Percentiles rank a stretch among this genome's conserved stretches.
Evolutionary conservation across 2,113 vertebrate species (phyloP).

Genomic region (Dascyllus trimaculatus): DNA sequence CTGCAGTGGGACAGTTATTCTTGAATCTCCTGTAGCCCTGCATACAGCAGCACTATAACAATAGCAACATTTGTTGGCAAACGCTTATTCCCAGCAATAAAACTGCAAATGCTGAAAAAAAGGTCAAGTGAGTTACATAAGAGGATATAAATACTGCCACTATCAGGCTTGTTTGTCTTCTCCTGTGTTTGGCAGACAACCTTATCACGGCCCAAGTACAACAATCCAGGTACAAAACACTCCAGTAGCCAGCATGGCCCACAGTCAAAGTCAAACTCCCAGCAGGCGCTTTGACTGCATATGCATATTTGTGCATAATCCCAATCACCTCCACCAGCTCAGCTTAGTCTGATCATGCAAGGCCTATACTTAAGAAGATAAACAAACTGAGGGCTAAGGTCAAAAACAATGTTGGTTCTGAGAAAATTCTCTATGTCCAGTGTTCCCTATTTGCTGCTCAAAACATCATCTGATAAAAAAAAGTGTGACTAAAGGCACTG

Average conservation of each 20-base stretch:
- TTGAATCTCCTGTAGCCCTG: neutral
- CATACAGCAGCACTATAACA: neutral
- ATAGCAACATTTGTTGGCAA: neutral
- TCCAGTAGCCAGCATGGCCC: slow-evolving; percentile 18
- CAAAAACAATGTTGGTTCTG: neutral
- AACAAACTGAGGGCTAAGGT: slow-evolving; percentile 44
- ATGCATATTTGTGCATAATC: slow-evolving; percentile 55
- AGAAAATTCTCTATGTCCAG: neutral
- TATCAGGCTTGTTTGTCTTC: slow-evolving; percentile 77
- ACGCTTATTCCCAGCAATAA: slow-evolving; percentile 45
- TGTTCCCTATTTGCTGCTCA: neutral
- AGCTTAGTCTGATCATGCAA: slow-evolving; percentile 3
- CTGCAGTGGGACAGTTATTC: neutral
- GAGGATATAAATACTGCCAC: slow-evolving; percentile 80
- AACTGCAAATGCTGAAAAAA: slow-evolving; percentile 42
- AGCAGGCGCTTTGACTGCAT: slow-evolving; percentile 12
- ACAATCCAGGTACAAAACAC: slow-evolving; percentile 61
- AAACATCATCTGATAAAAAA: neutral
- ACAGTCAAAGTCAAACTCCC: slow-evolving; percentile 54
- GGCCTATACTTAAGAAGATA: slow-evolving; percentile 32
- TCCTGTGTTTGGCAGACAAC: slow-evolving; percentile 59
- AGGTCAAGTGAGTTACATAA: slow-evolving; percentile 77
- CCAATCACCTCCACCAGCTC: slow-evolving; percentile 58
- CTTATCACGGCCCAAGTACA: slow-evolving; percentile 62
- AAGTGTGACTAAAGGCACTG: neutral